Conservation (phyloP, 2,113 vertebrate genomes). For the Catagonus wagneri region DNA sequence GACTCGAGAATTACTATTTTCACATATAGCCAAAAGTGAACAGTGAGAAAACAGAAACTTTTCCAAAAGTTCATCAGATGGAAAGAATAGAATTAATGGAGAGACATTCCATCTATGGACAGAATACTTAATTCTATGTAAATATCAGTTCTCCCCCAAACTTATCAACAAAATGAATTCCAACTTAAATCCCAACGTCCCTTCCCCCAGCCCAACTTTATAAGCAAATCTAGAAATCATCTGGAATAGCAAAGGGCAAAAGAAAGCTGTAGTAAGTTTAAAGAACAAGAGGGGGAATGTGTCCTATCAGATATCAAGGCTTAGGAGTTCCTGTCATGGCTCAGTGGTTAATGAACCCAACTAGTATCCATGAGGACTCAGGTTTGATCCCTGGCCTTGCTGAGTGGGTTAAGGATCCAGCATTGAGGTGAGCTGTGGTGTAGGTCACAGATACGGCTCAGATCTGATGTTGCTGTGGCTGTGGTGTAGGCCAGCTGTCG, state of each 20-base stretch:
- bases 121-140: conserved; percentile 36
- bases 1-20: conserved; percentile 67
- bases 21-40: conserved; percentile 6
- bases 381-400: too few species aligned
- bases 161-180: conserved; percentile 46
- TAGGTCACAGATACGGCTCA: too few species aligned
- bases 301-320: background rate
- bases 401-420: too few species aligned
- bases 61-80: conserved; percentile 55
- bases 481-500: too few species aligned
- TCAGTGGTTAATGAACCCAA: too few species aligned
- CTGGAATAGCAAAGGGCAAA: conserved; percentile 44
- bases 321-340: background rate
- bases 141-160: background rate
- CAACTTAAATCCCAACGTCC: conserved; percentile 3
- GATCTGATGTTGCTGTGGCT: too few species aligned
- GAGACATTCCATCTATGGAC: background rate
- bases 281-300: background rate
- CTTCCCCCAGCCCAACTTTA: background rate
- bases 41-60: conserved; percentile 44
- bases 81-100: conserved; percentile 50
- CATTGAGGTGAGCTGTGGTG: too few species aligned
- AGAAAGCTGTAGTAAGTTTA: background rate
- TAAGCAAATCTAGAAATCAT: conserved; percentile 57
- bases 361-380: too few species aligned